Percentiles rank a stretch among this genome's conserved stretches.
phyloP scores from a whole-genome alignment of 2,113 vertebrate genomes.

The Equus quagga region DNA sequence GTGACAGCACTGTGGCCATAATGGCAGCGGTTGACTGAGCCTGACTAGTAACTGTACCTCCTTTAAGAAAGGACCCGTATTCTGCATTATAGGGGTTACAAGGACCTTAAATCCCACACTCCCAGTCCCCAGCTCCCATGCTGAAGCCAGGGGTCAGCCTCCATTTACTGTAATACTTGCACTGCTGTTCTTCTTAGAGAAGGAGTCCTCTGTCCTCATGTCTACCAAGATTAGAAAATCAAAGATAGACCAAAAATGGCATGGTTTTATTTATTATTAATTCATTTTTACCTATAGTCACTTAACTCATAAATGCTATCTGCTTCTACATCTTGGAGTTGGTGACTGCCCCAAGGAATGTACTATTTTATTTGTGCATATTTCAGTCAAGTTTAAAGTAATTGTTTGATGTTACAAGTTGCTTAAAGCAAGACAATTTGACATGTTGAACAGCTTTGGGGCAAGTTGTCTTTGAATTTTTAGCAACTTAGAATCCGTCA shows the following conservation, averaged over 20 bases:
- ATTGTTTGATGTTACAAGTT: not conserved
- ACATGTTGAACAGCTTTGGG: not conserved
- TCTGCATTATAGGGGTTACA: too few relatives aligned
- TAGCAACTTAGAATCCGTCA: not conserved
- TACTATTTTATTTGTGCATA: not conserved
- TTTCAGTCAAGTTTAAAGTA: conserved; percentile 5
- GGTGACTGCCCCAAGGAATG: not conserved
- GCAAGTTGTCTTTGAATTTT: not conserved
- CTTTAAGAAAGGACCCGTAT: not conserved
- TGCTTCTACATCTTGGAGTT: not conserved
- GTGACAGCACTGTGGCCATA: not conserved
- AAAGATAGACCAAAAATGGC: not conserved
- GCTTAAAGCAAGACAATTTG: conserved; percentile 36
- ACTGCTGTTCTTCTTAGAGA: not conserved
- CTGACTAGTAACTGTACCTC: not conserved
- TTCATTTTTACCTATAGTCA: not conserved
- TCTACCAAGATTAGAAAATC: not conserved
- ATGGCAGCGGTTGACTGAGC: not conserved
- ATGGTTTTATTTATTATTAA: not conserved
- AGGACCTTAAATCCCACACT: not conserved
- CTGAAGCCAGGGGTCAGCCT: not conserved
- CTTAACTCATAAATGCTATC: not conserved
- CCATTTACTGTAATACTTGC: not conserved
- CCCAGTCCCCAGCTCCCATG: not conserved
- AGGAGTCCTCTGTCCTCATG: not conserved